Percentiles rank a stretch among this genome's conserved stretches.
Conservation (phyloP, 2,113 vertebrate species). For the Aegotheles bennettii region DNA sequence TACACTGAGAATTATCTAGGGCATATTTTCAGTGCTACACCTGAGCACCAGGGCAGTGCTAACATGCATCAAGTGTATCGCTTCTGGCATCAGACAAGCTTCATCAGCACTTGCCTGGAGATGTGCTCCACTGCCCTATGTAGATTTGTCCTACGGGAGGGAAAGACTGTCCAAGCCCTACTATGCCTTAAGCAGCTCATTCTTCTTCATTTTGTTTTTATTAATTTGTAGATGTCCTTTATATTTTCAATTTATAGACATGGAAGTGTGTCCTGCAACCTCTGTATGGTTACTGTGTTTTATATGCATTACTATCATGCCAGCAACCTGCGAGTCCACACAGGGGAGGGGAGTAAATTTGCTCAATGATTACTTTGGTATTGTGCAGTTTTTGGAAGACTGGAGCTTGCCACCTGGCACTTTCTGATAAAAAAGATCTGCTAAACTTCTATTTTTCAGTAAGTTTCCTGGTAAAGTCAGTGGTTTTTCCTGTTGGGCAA, state of each 20-base stretch:
- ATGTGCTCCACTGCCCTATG: not conserved
- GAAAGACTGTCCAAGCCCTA: not conserved
- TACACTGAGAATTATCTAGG: not conserved
- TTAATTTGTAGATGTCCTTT: not conserved
- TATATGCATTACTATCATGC: not conserved
- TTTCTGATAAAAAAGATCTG: not conserved
- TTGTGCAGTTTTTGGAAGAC: not conserved
- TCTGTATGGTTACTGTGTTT: not conserved
- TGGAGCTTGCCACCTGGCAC: not conserved
- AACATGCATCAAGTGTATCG: not conserved
- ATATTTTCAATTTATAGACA: not conserved
- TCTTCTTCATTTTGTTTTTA: not conserved
- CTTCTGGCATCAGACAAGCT: not conserved
- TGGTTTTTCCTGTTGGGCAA: not conserved
- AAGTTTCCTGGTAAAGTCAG: not conserved
- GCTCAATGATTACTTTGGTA: not conserved
- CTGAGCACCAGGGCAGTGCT: not conserved
- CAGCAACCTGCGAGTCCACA: not conserved
- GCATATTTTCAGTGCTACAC: not conserved
- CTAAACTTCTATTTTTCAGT: not conserved
- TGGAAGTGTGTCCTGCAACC: not conserved
- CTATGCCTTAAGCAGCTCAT: not conserved
- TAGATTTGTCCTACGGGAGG: not conserved
- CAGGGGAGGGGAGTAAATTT: not conserved
- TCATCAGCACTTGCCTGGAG: not conserved